Base-by-base conservation (phyloP, 1,140 invertebrate genomes). In the Saccostrea glomerata region DNA sequence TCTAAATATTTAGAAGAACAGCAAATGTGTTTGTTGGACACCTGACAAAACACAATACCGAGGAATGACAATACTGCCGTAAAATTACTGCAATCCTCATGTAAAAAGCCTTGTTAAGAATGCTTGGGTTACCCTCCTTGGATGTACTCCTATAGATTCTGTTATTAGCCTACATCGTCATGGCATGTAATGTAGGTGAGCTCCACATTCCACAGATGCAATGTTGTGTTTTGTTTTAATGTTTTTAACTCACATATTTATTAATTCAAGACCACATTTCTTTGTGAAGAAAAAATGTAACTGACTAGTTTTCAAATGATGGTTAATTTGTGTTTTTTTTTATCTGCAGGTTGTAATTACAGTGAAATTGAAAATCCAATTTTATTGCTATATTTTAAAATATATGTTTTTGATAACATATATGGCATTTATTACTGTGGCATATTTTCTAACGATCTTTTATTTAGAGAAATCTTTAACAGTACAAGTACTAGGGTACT, bases 1-100 rank as follows among this genome's bases (percentile, higher is more conserved):
- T 30, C 23, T 73, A 73, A 73, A 73, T 73, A 73, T 73, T 73
- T 73, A 73, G 70, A 6, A 25, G 70, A 73, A 73, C 70, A 73
- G 70, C 70, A 73, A 73, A 73, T 36, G 30, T 73, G 70, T 30
- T 73, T 73, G 70, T 73, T 73, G 70, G 70, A 73, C 70, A 73
- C 70, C 70, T 73, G 70, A 73, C 70, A 73, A 73, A 36, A 73
- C 70, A 36, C 9, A 13, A 36, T 73, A 36, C 30, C 9, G 25
- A 15, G 23, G 70, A 73, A 73, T 36, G 70, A 73, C 70, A 73
- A 23, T 30, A 25, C 70, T 13, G 25, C 70, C 6, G 4, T 11
- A 30, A 13, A 73, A 2, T 3, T 25, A 25, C n/a, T 73, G 70
- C 15, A 0, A 3, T 11, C 12, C 7, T n/a, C 30, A 47, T 47